Percentiles rank a stretch among this genome's conserved stretches.
Evolutionary conservation across 1,140 invertebrate genomes (phyloP).

Genomic region (Belonocnema kinseyi): DNA sequence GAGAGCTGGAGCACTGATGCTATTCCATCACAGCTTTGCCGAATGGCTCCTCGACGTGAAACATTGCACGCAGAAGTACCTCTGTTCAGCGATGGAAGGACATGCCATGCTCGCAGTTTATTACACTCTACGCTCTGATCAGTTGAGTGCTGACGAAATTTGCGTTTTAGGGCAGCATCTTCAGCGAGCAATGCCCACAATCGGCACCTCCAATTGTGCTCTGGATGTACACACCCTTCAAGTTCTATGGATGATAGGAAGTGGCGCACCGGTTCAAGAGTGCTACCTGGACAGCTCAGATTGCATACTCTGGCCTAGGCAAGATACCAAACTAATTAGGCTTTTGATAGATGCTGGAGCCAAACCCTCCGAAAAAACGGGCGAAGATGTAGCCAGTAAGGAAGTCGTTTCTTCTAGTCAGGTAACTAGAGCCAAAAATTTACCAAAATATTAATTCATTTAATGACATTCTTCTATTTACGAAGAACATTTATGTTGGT

Average conservation of each 20-base stretch:
- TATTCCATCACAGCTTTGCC: conserved; percentile 94
- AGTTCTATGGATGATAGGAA: conserved; percentile 82
- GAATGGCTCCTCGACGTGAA: conserved; percentile 97
- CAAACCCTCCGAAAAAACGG: conserved; percentile 74
- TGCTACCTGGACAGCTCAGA: conserved; percentile 78
- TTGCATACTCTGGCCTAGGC: conserved; percentile 72
- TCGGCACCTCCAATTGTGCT: conserved; percentile 48
- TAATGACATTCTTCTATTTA: no score
- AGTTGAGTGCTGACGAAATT: conserved; percentile 75
- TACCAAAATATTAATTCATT: neutral
- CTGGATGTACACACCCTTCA: conserved; percentile 81
- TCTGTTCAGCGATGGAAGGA: conserved; percentile 90
- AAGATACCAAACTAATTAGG: conserved; percentile 80
- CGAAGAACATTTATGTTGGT: no score
- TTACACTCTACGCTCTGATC: conserved; percentile 80
- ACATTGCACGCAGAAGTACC: conserved; percentile 95
- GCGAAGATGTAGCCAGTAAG: conserved; percentile 74
- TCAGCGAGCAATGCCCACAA: conserved; percentile 65
- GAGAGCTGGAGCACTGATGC: conserved; percentile 81
- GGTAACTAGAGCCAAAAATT: conserved; percentile 49
- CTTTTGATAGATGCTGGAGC: conserved; percentile 82
- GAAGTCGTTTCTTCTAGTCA: conserved; percentile 76
- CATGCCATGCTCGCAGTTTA: conserved; percentile 93
- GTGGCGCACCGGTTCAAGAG: conserved; percentile 80
- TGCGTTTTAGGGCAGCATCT: conserved; percentile 71